Base-by-base conservation (phyloP, 2,113 vertebrate genomes). In the Sardina pilchardus region DNA sequence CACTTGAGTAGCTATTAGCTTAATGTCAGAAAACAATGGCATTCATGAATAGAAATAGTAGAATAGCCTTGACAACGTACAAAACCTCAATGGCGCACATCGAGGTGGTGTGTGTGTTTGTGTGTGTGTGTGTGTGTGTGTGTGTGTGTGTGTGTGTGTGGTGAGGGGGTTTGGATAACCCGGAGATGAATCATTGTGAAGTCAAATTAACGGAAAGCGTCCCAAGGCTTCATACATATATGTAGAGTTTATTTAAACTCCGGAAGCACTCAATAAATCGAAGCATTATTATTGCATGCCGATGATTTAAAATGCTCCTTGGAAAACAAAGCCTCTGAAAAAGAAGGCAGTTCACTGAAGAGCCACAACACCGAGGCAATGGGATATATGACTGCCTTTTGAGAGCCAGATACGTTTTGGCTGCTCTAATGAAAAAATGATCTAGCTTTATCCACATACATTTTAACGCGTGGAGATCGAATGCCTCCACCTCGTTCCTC, bases 181-280 rank as follows among this genome's bases (percentile, higher is more conserved):
- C 6, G 24, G 21, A 12, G 63, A 67, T 67, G 30, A 67, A 67
- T 67, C 63, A 30, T 67, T 67, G 63, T 67, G 63, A 67, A 67
- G 63, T 67, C 26, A 67, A 12, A 30, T 30, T 67, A 12, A n/a
- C 63, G 7, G 63, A 67, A 67, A 67, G n/a, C 63, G 30, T 67
- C 63, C n/a, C 63, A 67, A 67, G 63, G 63, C 63, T 67, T 67
- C 63, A 67, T 67, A 67, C 63, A 67, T 67, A 67, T 67, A 67
- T 67, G 63, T 67, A 30, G 63, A 67, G n/a, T 67, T 67, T 67
- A 67, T 67, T 67, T 67, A 30, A 67, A 26, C 9, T 30, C 7
- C 26, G n/a, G 6, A 9, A 67, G 63, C 26, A n/a, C 63, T 67
- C 63, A 30, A 30, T 67, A 67, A 67, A 67, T 67, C n/a, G n/a